These are phyloP conservation scores for Caprella mutica DNA, from an alignment of 2,888 invertebrate species.

Conservation along the genomic window DNA sequence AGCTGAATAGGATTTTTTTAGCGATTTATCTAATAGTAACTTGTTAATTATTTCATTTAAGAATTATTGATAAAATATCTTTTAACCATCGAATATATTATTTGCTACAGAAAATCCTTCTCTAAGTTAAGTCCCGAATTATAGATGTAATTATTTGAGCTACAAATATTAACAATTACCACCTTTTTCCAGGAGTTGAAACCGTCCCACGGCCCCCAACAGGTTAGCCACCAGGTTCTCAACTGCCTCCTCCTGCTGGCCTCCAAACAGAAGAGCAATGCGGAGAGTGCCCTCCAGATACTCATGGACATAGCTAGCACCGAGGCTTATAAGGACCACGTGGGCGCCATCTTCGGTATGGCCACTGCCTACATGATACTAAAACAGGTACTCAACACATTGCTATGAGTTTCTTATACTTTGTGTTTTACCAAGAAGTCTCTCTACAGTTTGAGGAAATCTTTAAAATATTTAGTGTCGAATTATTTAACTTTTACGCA, in stretches of 20 bases:
- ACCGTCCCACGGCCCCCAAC: constrained; percentile 52
- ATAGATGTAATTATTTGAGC: no score
- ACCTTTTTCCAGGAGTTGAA: constrained; percentile 61
- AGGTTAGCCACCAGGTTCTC: constrained; percentile 56
- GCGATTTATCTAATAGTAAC: no score
- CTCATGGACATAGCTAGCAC: constrained; percentile 59
- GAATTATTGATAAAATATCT: no score
- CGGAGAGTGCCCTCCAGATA: constrained; percentile 72
- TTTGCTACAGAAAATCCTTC: no score
- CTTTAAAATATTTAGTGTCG: not conserved
- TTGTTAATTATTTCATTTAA: no score
- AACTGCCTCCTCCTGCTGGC: constrained; percentile 72
- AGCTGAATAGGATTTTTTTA: no score
- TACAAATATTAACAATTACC: no score
- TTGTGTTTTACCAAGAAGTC: no score
- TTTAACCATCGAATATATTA: no score
- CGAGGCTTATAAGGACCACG: constrained; percentile 57
- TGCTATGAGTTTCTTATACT: not conserved
- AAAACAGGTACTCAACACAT: constrained; percentile 50
- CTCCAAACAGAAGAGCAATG: constrained; percentile 66
- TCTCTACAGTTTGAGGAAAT: not conserved
- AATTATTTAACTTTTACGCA: not conserved
- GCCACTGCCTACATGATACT: constrained; percentile 72
- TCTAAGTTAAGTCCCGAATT: no score
- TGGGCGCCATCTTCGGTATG: constrained; percentile 73